Conservation (phyloP, 2,888 invertebrate species). For the Lochmaea crataegi region DNA sequence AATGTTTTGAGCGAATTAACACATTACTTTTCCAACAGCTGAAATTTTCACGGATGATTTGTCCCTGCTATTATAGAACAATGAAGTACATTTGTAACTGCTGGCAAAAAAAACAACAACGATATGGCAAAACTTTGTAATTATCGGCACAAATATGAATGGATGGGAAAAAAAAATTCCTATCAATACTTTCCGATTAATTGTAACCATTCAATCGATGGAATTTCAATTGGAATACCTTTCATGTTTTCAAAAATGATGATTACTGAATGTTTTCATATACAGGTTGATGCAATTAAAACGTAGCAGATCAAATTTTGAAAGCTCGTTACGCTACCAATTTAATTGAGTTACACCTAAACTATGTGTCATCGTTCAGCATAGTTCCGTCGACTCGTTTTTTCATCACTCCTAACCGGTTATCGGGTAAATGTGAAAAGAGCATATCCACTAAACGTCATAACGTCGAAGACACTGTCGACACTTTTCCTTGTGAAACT, state of each 20-base stretch:
- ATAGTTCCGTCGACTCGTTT: neutral
- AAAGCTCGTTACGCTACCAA: neutral
- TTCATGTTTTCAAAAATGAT: no score
- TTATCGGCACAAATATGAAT: neutral
- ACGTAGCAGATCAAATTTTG: neutral
- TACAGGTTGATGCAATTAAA: no score
- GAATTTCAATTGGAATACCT: no score
- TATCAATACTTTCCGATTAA: neutral
- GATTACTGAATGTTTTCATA: no score
- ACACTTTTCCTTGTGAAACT: conserved; percentile 49
- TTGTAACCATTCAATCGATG: neutral
- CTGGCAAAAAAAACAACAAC: neutral
- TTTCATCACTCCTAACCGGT: conserved; percentile 7
- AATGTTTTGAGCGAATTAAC: neutral
- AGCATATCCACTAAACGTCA: conserved; percentile 41
- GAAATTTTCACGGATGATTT: neutral
- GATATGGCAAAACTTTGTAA: neutral
- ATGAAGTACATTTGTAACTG: conserved; percentile 5
- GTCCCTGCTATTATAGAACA: neutral
- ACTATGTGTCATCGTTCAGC: neutral
- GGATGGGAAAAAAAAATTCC: neutral
- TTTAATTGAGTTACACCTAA: neutral
- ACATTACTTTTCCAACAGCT: neutral
- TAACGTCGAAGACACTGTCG: conserved; percentile 38
- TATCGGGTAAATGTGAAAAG: conserved; percentile 3